phyloP scores from a whole-genome alignment of 2,888 invertebrate species.

The Silvanus unidentatus region DNA sequence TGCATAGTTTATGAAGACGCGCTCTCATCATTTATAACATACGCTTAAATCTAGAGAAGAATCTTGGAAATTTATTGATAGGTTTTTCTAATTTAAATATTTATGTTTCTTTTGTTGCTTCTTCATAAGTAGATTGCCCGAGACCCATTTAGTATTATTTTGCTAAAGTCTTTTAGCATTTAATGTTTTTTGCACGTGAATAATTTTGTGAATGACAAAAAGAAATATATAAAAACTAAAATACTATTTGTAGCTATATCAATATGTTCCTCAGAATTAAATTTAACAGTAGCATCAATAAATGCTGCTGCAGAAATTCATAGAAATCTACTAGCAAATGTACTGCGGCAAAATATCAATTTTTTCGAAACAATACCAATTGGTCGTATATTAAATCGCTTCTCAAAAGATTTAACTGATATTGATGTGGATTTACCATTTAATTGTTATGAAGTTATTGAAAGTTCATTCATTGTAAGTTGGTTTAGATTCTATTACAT shows the following conservation, averaged over 20 bases:
- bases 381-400: conserved; percentile 63
- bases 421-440: conserved; percentile 58
- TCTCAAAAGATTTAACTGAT: conserved; percentile 62
- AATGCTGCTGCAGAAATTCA: conserved; percentile 58
- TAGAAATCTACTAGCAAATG: conserved; percentile 49
- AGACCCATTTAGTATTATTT: too few relatives aligned
- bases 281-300: conserved; percentile 54
- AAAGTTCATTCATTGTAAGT: conserved; percentile 45
- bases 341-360: conserved; percentile 59
- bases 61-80: too few relatives aligned
- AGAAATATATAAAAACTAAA: not conserved
- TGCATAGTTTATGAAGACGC: too few relatives aligned
- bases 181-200: too few relatives aligned
- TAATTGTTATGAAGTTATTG: conserved; percentile 45
- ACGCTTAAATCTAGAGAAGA: too few relatives aligned
- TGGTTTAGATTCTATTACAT: conserved; percentile 5
- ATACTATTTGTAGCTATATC: conserved; percentile 47
- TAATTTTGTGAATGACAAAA: too few relatives aligned
- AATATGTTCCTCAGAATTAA: conserved; percentile 49
- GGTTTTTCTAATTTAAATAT: too few relatives aligned
- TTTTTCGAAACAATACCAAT: conserved; percentile 67
- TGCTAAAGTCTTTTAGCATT: too few relatives aligned
- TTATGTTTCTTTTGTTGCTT: too few relatives aligned
- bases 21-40: too few relatives aligned
- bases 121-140: too few relatives aligned